phyloP scores from a whole-genome alignment of 2,797 vertebrate genomes.

The Megalops cyprinoides region DNA sequence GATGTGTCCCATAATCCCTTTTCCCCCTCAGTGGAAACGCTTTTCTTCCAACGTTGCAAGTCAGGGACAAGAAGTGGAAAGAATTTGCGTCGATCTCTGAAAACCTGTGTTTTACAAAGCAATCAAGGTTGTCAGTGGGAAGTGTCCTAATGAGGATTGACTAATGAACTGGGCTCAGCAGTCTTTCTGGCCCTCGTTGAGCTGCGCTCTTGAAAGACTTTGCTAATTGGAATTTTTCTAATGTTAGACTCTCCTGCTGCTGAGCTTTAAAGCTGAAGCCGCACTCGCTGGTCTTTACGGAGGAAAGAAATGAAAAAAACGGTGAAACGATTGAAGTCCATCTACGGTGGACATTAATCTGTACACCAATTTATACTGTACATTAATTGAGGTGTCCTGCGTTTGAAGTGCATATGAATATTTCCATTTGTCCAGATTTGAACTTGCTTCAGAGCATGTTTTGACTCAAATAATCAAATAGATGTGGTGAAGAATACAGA shows the following conservation, averaged over 20 bases:
- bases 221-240: conserved; percentile 15
- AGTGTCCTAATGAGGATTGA: conserved; percentile 11
- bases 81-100: conserved; percentile 7
- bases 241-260: neutral
- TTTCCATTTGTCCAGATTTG: neutral
- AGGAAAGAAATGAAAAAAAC: neutral
- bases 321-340: conserved; percentile 17
- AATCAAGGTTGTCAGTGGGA: conserved; percentile 9
- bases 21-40: conserved; percentile 3
- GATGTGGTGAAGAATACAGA: neutral
- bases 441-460: neutral
- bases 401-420: conserved; percentile 8
- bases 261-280: neutral
- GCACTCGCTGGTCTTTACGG: neutral
- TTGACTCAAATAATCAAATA: neutral
- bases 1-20: neutral
- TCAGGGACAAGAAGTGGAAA: neutral
- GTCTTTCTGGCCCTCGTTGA: neutral
- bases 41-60: conserved; percentile 23
- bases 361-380: conserved; percentile 2
- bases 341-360: neutral
- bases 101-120: conserved; percentile 19
- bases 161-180: conserved; percentile 18
- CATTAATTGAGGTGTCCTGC: neutral
- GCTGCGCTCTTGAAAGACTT: neutral